These are phyloP conservation scores for Heteronetta atricapilla DNA, from an alignment of 2,113 vertebrate species.

Conservation along the genomic window DNA sequence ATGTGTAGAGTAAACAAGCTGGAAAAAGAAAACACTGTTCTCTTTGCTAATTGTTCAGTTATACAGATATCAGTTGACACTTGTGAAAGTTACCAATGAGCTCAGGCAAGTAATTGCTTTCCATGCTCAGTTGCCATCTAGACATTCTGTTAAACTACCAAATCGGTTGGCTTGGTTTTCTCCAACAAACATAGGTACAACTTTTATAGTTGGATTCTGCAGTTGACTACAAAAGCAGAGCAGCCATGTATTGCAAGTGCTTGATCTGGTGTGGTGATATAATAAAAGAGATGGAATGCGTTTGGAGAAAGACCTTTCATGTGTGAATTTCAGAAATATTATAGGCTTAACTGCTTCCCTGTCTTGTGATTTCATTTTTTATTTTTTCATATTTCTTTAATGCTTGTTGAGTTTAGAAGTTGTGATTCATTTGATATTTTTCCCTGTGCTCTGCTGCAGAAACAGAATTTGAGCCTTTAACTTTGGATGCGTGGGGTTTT, in stretches of 20 bases:
- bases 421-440: neutral
- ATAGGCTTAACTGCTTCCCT: neutral
- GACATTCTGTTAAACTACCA: neutral
- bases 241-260: neutral
- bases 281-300: neutral
- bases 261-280: neutral
- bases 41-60: neutral
- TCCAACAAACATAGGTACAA: neutral
- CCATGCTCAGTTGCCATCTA: neutral
- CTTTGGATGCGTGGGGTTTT: neutral
- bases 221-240: neutral
- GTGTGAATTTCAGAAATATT: neutral
- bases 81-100: neutral
- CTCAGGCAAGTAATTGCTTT: neutral
- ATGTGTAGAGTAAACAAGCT: neutral
- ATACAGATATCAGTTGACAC: neutral
- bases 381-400: neutral
- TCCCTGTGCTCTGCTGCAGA: neutral
- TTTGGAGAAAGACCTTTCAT: neutral
- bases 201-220: neutral
- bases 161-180: rapidly evolving
- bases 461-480: neutral
- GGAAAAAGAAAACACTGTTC: neutral
- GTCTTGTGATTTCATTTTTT: neutral
- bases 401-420: neutral